Evolutionary conservation across 2,888 invertebrate genomes (phyloP), one percentile per base, ranked within the genome.

Genomic region (Trichopoda pennipes): DNA sequence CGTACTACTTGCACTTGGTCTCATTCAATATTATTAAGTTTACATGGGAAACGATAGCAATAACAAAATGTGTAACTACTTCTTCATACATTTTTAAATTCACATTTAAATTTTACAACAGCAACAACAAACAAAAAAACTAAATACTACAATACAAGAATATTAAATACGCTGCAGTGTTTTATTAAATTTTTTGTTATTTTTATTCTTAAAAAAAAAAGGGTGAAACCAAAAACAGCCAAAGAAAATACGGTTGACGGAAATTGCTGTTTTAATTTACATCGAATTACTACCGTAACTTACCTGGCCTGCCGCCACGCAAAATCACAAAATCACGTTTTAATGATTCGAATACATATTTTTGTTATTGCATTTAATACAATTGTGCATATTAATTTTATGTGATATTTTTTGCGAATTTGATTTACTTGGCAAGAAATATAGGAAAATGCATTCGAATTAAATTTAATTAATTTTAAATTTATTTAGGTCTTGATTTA

Each of bases 251-350:
- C 7, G 47, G 64, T 32, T 64, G 78, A 64, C 81, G 77, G 81
- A 81, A 77, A 68, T 78, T 69, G 63, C 58, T 69, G 73, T 38
- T 77, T 76, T 78, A 74, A 78, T 81, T 81, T 74, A 78, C 77
- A 81, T 77, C 28, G 63, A 77, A 77, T 77, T 73, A 74, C 81
- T 16, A 8, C 8, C 63, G 77, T 77, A 74, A 68, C 66, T 10
- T 60, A 70, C n/a, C 44, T 68, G 68, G 68, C 55, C 42, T 63
- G 51, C 51, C 70, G 55, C 70, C 70, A 75, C 75, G 80, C 58
- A 75, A 75, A 68, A 68, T 32, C 38, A 42, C 51, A 32, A 68
- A 58, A n/a, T n/a, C 47, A 14, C 42, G 3, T 47, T 17, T 61
- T 53, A 14, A 64, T 8, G 21, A 21, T 17, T n/a, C n/a, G n/a